Base-by-base conservation (phyloP, 1,140 invertebrate species). In the Copidosoma floridanum region DNA sequence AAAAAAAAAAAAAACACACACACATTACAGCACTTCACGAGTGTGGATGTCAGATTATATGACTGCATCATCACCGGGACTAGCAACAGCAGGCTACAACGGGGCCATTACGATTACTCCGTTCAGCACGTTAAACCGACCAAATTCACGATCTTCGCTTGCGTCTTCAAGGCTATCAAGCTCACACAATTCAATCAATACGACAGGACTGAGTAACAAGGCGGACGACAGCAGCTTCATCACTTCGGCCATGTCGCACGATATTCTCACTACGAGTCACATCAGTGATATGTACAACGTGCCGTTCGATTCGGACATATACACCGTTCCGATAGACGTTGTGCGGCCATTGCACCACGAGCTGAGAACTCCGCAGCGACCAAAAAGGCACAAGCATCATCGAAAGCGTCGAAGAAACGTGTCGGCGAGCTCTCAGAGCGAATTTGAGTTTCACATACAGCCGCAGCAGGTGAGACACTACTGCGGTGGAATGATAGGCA, bases 191-290 rank as follows among this genome's bases (percentile, higher is more conserved):
- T 91, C 89, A 1, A 83, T 92, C 53, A 84, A 87, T 35, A 88
- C 86, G 4, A 85, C 90, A 29, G 87, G 89, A 4, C 74, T 83
- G 10, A 81, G 85, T 5, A 84, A 85, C 50, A 88, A 88, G 72
- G 86, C 82, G 0, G 90, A 93, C 64, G 90, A 92, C 69, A 92
- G 90, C 5, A 91, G 85, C 64, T 93, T 93, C 68, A 93, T 93
- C 48, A 92, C 89, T 1, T 90, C 91, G 67, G 90, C 90, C 16
- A 91, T 92, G 82, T 92, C 89, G 0, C 90, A 92, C 65, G 90
- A 92, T 67, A 87, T 89, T 0, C 74, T 92, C 10, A 84, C 84
- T 0, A 85, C 85, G 6, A 85, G 84, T 63, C 61, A 63, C 6
- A 63, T 63, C 3, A 63, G 54, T 27, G 90, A 92, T 70, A 86